Conservation (phyloP, 1,140 invertebrate species). For the Drosophila guanche region DNA sequence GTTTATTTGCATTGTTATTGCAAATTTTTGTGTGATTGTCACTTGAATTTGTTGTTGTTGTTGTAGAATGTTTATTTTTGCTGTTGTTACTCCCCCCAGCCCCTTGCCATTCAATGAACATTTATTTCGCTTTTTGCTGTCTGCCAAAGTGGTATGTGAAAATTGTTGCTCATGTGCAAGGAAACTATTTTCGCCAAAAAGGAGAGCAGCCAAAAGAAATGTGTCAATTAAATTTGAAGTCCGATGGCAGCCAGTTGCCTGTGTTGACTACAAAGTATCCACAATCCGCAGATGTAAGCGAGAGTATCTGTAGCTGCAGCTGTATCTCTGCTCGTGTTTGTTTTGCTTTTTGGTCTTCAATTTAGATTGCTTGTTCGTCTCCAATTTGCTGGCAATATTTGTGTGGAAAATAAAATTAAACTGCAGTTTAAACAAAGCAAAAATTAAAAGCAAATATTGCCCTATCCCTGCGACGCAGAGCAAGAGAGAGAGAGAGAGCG, state of each 20-base stretch:
- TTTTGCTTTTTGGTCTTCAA: constrained; percentile 34
- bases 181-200: constrained; percentile 34
- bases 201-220: constrained; percentile 50
- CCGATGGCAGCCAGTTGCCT: constrained; percentile 61
- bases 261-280: constrained; percentile 50
- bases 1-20: constrained; percentile 55
- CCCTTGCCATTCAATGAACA: constrained; percentile 48
- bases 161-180: constrained; percentile 42
- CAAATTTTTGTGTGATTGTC: constrained; percentile 62
- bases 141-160: constrained; percentile 24
- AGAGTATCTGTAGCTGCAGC: constrained; percentile 16
- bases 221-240: constrained; percentile 80
- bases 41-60: constrained; percentile 24
- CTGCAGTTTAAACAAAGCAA: constrained; percentile 82
- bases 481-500: constrained; percentile 10
- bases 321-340: constrained; percentile 10
- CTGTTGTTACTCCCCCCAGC: constrained; percentile 13
- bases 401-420: constrained; percentile 81
- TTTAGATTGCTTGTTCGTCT: constrained; percentile 65
- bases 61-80: constrained; percentile 12
- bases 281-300: not conserved
- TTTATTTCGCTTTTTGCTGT: constrained; percentile 29
- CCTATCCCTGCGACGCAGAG: constrained; percentile 36
- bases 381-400: constrained; percentile 77
- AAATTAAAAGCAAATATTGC: constrained; percentile 82